These are phyloP conservation scores for Brachionus calyciflorus DNA, from an alignment of 1,140 invertebrate genomes.

Conservation along the genomic window DNA sequence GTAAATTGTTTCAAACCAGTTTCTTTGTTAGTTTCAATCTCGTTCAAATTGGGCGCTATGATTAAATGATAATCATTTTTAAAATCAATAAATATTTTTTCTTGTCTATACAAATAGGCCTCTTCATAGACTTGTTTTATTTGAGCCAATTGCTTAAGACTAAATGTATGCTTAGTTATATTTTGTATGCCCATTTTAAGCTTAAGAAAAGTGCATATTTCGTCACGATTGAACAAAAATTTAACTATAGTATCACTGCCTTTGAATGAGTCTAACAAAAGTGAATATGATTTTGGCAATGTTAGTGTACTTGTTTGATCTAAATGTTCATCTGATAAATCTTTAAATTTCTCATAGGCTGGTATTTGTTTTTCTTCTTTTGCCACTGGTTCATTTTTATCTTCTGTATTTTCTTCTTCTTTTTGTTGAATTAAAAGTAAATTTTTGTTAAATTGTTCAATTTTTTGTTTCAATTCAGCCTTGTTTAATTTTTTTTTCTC, in stretches of 20 bases:
- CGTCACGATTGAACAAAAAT: conserved; percentile 41
- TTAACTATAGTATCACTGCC: conserved; percentile 44
- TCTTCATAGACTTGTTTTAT: conserved; percentile 26
- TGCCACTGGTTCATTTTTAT: neutral
- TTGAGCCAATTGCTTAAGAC: neutral
- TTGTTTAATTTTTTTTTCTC: conserved; percentile 31
- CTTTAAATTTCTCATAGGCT: conserved; percentile 36
- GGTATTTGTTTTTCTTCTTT: neutral
- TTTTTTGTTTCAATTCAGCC: conserved; percentile 34
- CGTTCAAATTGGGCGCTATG: conserved; percentile 30
- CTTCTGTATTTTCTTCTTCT: neutral
- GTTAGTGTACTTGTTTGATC: conserved; percentile 10
- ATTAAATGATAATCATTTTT: conserved; percentile 45
- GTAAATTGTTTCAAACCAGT: conserved; percentile 13
- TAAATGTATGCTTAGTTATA: conserved; percentile 36
- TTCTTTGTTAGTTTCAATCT: conserved; percentile 30
- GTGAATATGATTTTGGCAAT: conserved; percentile 8
- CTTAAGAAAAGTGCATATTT: conserved; percentile 37
- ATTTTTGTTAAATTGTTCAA: conserved; percentile 41
- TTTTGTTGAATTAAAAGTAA: conserved; percentile 11
- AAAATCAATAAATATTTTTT: conserved; percentile 45
- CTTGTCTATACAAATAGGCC: conserved; percentile 19
- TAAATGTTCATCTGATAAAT: conserved; percentile 5
- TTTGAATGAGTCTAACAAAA: conserved; percentile 27
- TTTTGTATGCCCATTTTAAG: conserved; percentile 43